Base-by-base conservation (phyloP, 2,797 vertebrate species). In the Micromesistius poutassou region DNA sequence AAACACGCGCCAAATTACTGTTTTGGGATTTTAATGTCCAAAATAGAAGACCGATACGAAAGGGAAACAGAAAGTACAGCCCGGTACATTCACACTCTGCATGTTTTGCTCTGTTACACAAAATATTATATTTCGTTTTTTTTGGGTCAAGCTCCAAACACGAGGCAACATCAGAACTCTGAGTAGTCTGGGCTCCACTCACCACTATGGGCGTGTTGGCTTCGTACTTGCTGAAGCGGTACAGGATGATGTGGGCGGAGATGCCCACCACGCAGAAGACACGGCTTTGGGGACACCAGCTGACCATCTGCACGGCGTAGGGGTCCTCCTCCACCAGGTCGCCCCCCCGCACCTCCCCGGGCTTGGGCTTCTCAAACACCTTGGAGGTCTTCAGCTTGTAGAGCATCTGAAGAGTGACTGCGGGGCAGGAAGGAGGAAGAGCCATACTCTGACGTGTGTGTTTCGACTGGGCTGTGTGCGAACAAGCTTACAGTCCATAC, bases 321-420 rank as follows among this genome's bases (percentile, higher is more conserved):
- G 98, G 98, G 85, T 99, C 98, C 81, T 99, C 97, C 79, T 99
- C 97, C 73, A 95, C 94, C 83, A 96, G 88, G 76, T 98, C 97
- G 1, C 94, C 94, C 1, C 94, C 91, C 50, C 95, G 92, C 79
- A 95, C 96, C 74, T 96, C 97, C 25, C 91, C 94, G 0, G 50
- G 38, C 89, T 97, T 98, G 79, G 95, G 95, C 88, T 98, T 99
- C 90, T 99, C 97, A 88, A 99, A 99, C 72, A 96, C 96, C 88
- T 99, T 99, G 84, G 96, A 97, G 0, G 96, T 98, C 93, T 99
- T 99, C 87, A 99, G 88, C 89, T 97, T 99, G 92, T 99, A 99
- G 80, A 99, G 90, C 97, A 99, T 98, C 94, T 99, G 97, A n/a
- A 99, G 93, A 77, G 97, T 98, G 91, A 98, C 98, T 99, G 84